A percentile compares a stretch with the other conserved stretches of the same genome.
Conservation (phyloP, 1,140 invertebrate genomes). For the Tetraneura akinire region DNA sequence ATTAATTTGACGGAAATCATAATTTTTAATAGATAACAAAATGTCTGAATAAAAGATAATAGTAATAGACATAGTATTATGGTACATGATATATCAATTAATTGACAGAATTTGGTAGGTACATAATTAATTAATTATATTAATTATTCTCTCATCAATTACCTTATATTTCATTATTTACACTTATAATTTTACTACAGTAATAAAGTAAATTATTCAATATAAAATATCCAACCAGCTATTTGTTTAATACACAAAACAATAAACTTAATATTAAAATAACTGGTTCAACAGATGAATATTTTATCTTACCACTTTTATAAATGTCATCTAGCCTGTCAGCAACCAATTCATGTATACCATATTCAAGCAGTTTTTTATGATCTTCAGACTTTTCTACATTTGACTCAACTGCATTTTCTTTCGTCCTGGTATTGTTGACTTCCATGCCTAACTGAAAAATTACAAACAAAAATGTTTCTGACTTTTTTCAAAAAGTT, state of each 20-base stretch:
- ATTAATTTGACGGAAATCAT: not conserved
- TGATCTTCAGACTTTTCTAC: slow-evolving; percentile 72
- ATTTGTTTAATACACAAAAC: too few species aligned
- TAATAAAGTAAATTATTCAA: too few species aligned
- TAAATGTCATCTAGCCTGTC: slow-evolving; percentile 95
- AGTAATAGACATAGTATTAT: slow-evolving; percentile 7
- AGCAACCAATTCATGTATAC: slow-evolving; percentile 89
- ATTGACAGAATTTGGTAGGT: not conserved
- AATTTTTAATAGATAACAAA: slow-evolving; percentile 17
- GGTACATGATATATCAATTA: slow-evolving; percentile 21
- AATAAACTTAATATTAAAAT: too few species aligned
- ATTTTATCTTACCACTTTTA: slow-evolving; percentile 72
- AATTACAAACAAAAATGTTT: not conserved
- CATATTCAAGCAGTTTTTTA: slow-evolving; percentile 87
- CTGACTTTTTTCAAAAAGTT: not conserved
- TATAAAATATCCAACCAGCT: too few species aligned
- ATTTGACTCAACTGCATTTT: not conserved
- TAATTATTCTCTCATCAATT: not conserved
- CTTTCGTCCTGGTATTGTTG: not conserved
- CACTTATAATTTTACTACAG: too few species aligned
- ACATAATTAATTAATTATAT: not conserved
- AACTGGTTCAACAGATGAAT: not conserved
- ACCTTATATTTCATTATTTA: not conserved
- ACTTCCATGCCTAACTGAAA: slow-evolving; percentile 40
- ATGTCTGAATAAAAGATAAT: not conserved